Conservation (phyloP, 2,113 vertebrate species). For the Tringa solitaria region DNA sequence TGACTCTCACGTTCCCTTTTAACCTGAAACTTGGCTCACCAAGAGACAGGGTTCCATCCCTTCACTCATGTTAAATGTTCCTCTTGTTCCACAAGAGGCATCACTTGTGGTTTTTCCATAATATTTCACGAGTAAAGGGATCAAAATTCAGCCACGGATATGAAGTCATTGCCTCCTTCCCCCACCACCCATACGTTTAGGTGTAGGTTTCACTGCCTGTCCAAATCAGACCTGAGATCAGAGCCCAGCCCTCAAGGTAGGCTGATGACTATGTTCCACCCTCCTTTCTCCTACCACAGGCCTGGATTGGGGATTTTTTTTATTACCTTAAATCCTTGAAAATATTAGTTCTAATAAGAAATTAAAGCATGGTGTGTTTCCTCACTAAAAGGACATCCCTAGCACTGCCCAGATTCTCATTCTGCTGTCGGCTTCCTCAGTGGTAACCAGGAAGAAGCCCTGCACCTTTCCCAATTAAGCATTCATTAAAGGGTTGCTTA, state of each 20-base stretch:
- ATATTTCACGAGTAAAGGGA: not conserved
- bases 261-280: not conserved
- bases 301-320: not conserved
- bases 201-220: not conserved
- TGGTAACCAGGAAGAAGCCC: not conserved
- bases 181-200: rapidly evolving
- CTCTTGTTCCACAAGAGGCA: not conserved
- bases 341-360: not conserved
- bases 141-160: not conserved
- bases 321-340: not conserved
- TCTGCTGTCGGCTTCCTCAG: not conserved
- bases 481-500: not conserved
- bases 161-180: not conserved
- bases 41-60: not conserved
- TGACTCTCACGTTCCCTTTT: not conserved
- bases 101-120: not conserved
- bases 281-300: not conserved
- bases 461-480: not conserved
- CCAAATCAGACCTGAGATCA: not conserved
- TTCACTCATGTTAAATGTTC: not conserved
- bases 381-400: not conserved
- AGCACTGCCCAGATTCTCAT: not conserved
- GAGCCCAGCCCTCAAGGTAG: not conserved
- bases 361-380: not conserved
- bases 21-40: not conserved